These are phyloP conservation scores for Neoaliturus tenellus DNA, from an alignment of 2,888 invertebrate species.

Conservation along the genomic window DNA sequence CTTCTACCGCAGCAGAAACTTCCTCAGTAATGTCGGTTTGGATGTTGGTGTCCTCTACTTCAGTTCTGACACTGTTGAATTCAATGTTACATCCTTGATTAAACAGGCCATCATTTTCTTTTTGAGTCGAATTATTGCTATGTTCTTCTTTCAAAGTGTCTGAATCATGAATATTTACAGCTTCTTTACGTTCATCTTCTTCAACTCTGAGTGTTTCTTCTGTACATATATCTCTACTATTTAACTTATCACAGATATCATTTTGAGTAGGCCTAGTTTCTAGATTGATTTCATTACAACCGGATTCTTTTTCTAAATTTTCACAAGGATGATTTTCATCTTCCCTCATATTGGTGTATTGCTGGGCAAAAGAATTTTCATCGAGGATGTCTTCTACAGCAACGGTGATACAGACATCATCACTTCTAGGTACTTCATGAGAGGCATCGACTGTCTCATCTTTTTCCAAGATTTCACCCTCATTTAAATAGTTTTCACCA, in stretches of 20 bases:
- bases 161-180: not conserved
- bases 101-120: not conserved
- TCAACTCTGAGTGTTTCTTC: not conserved
- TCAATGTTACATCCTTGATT: not conserved
- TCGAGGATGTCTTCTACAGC: not conserved
- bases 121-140: not conserved
- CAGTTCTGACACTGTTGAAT: not conserved
- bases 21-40: not conserved
- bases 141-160: not conserved
- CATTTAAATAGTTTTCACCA: not conserved
- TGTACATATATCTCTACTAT: not conserved
- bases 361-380: not conserved
- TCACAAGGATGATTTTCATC: not conserved
- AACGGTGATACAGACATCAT: not conserved
- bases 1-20: not conserved
- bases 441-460: not conserved
- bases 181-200: not conserved
- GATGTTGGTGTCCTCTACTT: not conserved
- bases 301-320: constrained; percentile 20
- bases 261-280: not conserved
- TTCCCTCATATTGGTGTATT: not conserved
- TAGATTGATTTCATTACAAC: not conserved
- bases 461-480: not conserved
- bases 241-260: not conserved
- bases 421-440: not conserved